phyloP scores from a whole-genome alignment of 35 echinoderm and acorn worm species.

The Holothuria glaberrima region DNA sequence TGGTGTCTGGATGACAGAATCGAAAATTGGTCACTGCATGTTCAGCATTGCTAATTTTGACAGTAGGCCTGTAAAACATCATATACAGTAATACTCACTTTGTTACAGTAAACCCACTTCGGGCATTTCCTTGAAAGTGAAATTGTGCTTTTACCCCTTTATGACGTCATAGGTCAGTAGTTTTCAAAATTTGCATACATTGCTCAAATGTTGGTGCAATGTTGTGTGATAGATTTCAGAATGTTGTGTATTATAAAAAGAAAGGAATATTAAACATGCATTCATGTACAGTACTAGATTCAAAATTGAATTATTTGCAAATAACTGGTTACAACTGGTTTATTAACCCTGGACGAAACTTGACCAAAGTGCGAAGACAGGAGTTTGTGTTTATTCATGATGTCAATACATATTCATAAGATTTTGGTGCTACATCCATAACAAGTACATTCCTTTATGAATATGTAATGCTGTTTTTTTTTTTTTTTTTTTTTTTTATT shows the following conservation, averaged over 20 bases:
- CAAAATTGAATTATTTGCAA: neutral
- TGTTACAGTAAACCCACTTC: too few relatives aligned
- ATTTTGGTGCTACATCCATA: neutral
- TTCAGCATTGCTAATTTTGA: too few relatives aligned
- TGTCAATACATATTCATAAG: conserved; percentile 15
- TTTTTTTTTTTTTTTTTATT: neutral
- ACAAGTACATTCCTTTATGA: neutral
- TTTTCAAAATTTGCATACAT: too few relatives aligned
- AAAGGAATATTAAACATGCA: conserved; percentile 42
- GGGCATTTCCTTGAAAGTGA: too few relatives aligned
- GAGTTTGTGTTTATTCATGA: conserved; percentile 8
- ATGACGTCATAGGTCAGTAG: too few relatives aligned
- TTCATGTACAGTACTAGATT: conserved; percentile 44
- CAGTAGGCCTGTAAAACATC: too few relatives aligned
- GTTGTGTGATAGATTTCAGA: too few relatives aligned
- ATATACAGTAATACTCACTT: too few relatives aligned
- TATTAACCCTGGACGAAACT: neutral
- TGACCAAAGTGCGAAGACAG: conserved; percentile 22
- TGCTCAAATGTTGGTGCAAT: too few relatives aligned
- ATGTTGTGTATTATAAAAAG: conserved; percentile 13
- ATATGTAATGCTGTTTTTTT: neutral
- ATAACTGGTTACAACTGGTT: neutral
- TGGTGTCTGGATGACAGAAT: too few relatives aligned
- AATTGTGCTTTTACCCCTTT: too few relatives aligned
- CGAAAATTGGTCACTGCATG: too few relatives aligned